Conservation (phyloP, 2,113 vertebrate species). For the Chionomys nivalis region DNA sequence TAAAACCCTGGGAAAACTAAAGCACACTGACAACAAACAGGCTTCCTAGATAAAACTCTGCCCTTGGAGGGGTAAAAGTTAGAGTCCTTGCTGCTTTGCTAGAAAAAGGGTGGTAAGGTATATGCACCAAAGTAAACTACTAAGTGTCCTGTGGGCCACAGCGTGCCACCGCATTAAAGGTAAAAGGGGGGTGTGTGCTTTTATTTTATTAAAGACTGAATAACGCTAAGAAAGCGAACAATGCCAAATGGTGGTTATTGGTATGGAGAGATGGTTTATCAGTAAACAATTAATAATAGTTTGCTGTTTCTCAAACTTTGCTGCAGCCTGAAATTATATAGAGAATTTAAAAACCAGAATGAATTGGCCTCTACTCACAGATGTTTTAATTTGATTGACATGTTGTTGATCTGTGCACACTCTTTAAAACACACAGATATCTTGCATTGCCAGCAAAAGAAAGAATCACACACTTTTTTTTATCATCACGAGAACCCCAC, state of each 20-base stretch:
- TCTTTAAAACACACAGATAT: slow-evolving; percentile 8
- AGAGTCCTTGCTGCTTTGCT: background rate
- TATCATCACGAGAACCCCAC: background rate
- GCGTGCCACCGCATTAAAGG: background rate
- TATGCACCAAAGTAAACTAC: background rate
- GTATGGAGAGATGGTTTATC: slow-evolving; percentile 30
- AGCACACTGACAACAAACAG: background rate
- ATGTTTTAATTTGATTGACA: slow-evolving; percentile 23
- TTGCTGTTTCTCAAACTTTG: slow-evolving; percentile 39
- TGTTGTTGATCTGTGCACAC: background rate
- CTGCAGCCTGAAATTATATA: slow-evolving; percentile 5
- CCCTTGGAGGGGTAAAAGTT: background rate
- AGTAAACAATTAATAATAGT: slow-evolving; percentile 38
- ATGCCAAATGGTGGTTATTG: slow-evolving; percentile 36
- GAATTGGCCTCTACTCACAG: background rate
- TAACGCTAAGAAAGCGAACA: slow-evolving; percentile 30
- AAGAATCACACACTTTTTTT: background rate
- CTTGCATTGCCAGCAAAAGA: background rate
- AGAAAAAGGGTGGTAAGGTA: slow-evolving; percentile 14
- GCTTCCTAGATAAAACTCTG: background rate
- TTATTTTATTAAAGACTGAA: slow-evolving; percentile 40
- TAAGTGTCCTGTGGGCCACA: background rate
- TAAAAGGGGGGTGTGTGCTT: background rate
- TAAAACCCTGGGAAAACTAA: background rate
- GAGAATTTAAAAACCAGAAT: background rate